Conservation (phyloP, 2,113 vertebrate species). For the Leptobrachium leishanense region DNA sequence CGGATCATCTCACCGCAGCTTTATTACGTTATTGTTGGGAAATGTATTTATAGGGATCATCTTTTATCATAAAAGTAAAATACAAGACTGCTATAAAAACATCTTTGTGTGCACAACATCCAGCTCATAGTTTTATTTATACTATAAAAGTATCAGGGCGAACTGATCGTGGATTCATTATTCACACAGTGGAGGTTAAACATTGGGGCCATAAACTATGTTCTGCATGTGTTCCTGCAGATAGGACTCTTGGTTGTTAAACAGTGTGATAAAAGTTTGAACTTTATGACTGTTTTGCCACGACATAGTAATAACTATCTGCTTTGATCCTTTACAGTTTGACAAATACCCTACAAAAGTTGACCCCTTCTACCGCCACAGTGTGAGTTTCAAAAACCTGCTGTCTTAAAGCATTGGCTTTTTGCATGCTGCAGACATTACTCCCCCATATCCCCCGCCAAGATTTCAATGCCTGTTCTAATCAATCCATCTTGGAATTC, state of each 20-base stretch:
- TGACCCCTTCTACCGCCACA: conserved; percentile 99
- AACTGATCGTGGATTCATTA: conserved; percentile 42
- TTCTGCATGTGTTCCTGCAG: conserved; percentile 12
- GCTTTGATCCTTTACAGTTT: conserved; percentile 95
- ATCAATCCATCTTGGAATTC: conserved; percentile 62
- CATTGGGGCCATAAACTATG: conserved; percentile 17
- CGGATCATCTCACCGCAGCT: conserved; percentile 29
- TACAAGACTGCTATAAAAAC: conserved; percentile 43
- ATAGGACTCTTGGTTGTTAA: conserved; percentile 48
- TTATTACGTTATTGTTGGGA: conserved; percentile 43
- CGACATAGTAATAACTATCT: conserved; percentile 71
- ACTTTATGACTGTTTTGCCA: conserved; percentile 30
- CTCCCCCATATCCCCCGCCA: conserved; percentile 44
- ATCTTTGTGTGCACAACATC: conserved; percentile 45
- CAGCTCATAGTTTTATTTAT: conserved; percentile 38
- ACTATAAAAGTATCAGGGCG: conserved; percentile 40
- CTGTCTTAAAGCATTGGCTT: conserved; percentile 60
- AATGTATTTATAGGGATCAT: conserved; percentile 50
- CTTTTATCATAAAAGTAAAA: conserved; percentile 49
- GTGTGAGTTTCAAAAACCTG: conserved; percentile 80
- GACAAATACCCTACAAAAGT: conserved; percentile 99
- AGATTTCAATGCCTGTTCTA: conserved; percentile 54
- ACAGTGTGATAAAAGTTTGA: conserved; percentile 26
- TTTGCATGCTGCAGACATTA: conserved; percentile 60
- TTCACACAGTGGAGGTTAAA: conserved; percentile 33